Evolutionary conservation across 2,113 vertebrate genomes (phyloP), one percentile per base, ranked within the genome.

Genomic region (Clarias macrocephalus): DNA sequence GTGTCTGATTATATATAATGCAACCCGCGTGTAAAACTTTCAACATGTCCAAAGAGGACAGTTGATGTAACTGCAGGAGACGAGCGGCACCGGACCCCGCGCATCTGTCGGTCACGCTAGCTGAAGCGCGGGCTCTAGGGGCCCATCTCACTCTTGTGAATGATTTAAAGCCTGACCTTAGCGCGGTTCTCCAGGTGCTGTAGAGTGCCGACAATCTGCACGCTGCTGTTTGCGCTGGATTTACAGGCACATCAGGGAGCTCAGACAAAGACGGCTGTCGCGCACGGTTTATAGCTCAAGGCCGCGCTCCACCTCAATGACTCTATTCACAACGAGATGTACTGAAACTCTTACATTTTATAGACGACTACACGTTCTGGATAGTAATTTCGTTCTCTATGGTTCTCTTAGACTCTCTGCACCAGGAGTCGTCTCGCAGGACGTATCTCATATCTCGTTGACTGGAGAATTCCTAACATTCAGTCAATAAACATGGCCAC

Each of bases 111-210:
- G 28, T 15, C 59, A 70, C n/a, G 62, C 70, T 25, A 30, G 88
- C 66, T 60, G 37, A 83, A 59, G 56, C 52, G 33, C 13, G 37
- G 30, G 6, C 56, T 33, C 56, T 10, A 23, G 56, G 18, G 66
- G 87, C 66, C 82, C 66, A 33, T 56, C 77, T 60, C 37, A 9
- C 59, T 15, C 54, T 85, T 57, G 42, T 89, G 88, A 86, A 86
- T 88, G 88, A 90, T 90, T 90, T 89, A 88, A 77, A 90, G 84
- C 33, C 75, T 81, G 86, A 86, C 88, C 86, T 84, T 86, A 73
- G 57, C 42, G 30, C 81, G 62, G 84, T 82, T 86, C 75, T 82
- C 83, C 86, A 84, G 90, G 86, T 86, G 84, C 86, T 68, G 84
- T 84, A 57, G 80, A 72, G 48, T 18, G 68, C 48, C 84, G 82